These are phyloP conservation scores for Chitala chitala DNA, from an alignment of 2,113 vertebrate genomes.

Conservation along the genomic window DNA sequence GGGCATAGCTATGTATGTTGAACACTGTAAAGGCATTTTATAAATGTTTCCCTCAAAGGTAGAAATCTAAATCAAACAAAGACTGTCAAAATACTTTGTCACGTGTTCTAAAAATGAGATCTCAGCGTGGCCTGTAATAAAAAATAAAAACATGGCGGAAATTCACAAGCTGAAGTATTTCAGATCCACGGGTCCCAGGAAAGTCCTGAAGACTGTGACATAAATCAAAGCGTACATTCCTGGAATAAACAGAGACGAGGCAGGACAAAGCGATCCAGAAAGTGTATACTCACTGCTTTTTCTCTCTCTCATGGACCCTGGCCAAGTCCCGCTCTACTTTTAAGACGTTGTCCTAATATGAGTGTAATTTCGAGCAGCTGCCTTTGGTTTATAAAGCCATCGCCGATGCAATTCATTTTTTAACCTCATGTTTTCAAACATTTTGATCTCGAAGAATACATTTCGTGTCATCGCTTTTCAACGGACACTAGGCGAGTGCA, in stretches of 20 bases:
- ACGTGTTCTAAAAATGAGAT: neutral
- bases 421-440: conserved; percentile 29
- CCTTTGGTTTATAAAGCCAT: conserved; percentile 2
- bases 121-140: neutral
- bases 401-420: conserved; percentile 16
- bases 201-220: conserved; percentile 29
- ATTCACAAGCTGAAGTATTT: conserved; percentile 33
- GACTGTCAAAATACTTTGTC: neutral
- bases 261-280: conserved; percentile 40
- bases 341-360: too few species aligned
- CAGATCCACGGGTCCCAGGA: conserved; percentile 24
- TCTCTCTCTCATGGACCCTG: neutral
- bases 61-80: neutral
- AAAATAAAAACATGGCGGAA: conserved; percentile 29
- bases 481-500: too few species aligned
- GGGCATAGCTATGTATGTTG: too few species aligned
- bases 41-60: neutral
- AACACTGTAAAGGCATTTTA: neutral
- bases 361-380: conserved; percentile 46
- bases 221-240: conserved; percentile 43
- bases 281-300: conserved; percentile 19
- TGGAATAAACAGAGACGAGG: conserved; percentile 38
- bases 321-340: conserved; percentile 23
- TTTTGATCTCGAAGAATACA: conserved; percentile 39
- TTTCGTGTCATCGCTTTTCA: too few species aligned